A percentile compares a stretch with the other conserved stretches of the same genome.
phyloP scores from a whole-genome alignment of 2,888 invertebrate species.

The Nomada flava region DNA sequence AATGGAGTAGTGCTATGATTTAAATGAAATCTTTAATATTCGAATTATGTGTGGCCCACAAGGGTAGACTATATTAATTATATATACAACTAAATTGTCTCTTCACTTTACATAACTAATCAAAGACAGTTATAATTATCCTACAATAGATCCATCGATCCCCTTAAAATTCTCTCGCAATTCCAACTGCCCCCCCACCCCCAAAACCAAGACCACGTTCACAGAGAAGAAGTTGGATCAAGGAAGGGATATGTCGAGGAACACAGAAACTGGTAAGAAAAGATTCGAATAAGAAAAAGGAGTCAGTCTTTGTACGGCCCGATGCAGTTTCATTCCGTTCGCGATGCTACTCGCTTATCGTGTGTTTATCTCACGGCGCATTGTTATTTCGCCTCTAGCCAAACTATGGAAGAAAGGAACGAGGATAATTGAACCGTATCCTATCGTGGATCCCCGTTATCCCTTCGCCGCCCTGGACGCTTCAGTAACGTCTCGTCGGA shows the following conservation, averaged over 20 bases:
- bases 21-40: too few relatives aligned
- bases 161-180: too few relatives aligned
- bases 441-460: conserved; percentile 71
- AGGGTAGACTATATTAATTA: too few relatives aligned
- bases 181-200: not conserved
- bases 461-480: conserved; percentile 46
- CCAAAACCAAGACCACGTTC: not conserved
- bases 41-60: too few relatives aligned
- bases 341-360: conserved; percentile 74
- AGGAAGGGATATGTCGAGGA: not conserved
- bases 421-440: conserved; percentile 79
- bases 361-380: conserved; percentile 79
- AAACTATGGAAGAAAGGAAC: conserved; percentile 68
- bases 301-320: conserved; percentile 35
- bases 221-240: not conserved
- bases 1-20: too few relatives aligned
- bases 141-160: too few relatives aligned
- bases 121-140: too few relatives aligned
- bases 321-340: conserved; percentile 76
- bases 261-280: not conserved
- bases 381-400: conserved; percentile 76
- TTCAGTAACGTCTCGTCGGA: conserved; percentile 45
- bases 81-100: too few relatives aligned
- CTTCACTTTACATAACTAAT: too few relatives aligned
- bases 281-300: not conserved